These are phyloP conservation scores for Ageneiosus marmoratus DNA, from an alignment of 2,113 vertebrate genomes.

Conservation along the genomic window DNA sequence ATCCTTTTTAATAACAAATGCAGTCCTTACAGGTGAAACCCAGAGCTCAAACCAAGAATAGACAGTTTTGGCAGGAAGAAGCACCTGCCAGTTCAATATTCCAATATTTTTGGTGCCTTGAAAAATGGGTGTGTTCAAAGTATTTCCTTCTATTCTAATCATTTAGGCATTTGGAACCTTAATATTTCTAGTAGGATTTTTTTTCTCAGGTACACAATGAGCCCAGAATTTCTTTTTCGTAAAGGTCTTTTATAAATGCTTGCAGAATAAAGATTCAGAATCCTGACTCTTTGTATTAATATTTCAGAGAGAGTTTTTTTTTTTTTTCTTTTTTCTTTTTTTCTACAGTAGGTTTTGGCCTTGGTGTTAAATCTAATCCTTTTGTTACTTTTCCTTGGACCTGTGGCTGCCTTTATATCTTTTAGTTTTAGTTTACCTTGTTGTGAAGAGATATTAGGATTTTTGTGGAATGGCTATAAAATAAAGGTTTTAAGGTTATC, in stretches of 20 bases:
- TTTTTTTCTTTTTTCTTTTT: slow-evolving; percentile 5
- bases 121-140: not conserved
- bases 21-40: not conserved
- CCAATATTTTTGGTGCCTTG: not conserved
- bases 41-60: not conserved
- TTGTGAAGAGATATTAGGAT: not conserved
- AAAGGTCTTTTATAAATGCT: slow-evolving; percentile 12
- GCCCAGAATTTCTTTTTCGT: not conserved
- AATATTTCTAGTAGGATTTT: not conserved
- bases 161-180: not conserved
- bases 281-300: slow-evolving; percentile 34
- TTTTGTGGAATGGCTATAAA: slow-evolving; percentile 8
- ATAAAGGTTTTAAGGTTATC: slow-evolving; percentile 25
- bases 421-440: not conserved
- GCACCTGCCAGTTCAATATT: not conserved
- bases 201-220: not conserved
- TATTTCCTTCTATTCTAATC: not conserved
- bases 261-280: slow-evolving; percentile 20
- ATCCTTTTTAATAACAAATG: not conserved
- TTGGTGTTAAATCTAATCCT: not conserved
- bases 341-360: slow-evolving; percentile 18
- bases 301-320: slow-evolving; percentile 31
- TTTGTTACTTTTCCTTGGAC: not conserved
- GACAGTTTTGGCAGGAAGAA: not conserved
- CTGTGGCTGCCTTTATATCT: slow-evolving; percentile 4